phyloP scores from a whole-genome alignment of 2,113 vertebrate genomes.

The Pituophis catenifer region DNA sequence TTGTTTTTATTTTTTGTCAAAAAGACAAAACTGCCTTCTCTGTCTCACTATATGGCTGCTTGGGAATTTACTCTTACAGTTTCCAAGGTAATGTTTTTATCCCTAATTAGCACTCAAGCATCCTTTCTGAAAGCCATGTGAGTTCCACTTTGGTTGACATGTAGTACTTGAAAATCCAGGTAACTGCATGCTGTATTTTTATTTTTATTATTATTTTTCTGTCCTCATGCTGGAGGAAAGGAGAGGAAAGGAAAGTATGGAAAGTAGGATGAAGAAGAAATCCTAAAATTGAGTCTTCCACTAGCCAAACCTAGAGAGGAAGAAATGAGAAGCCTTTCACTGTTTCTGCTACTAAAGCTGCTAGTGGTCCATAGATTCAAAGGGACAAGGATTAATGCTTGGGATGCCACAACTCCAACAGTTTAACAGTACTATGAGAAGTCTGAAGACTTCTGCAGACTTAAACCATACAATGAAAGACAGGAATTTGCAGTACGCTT shows the following conservation, averaged over 20 bases:
- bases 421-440: not conserved
- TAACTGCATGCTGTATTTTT: not conserved
- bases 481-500: not conserved
- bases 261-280: not conserved
- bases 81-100: not conserved
- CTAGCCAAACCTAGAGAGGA: not conserved
- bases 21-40: not conserved
- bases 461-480: not conserved
- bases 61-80: not conserved
- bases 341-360: not conserved
- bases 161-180: not conserved
- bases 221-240: not conserved
- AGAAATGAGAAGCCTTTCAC: not conserved
- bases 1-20: not conserved
- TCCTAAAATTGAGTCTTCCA: not conserved
- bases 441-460: not conserved
- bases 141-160: not conserved
- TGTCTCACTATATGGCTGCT: not conserved
- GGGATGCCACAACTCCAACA: too few species aligned
- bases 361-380: not conserved
- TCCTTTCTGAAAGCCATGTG: not conserved
- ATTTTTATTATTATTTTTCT: not conserved
- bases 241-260: not conserved
- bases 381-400: not conserved
- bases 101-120: not conserved